Evolutionary conservation across 2,797 vertebrate genomes (phyloP).

Genomic region (Microtus obscurus): DNA sequence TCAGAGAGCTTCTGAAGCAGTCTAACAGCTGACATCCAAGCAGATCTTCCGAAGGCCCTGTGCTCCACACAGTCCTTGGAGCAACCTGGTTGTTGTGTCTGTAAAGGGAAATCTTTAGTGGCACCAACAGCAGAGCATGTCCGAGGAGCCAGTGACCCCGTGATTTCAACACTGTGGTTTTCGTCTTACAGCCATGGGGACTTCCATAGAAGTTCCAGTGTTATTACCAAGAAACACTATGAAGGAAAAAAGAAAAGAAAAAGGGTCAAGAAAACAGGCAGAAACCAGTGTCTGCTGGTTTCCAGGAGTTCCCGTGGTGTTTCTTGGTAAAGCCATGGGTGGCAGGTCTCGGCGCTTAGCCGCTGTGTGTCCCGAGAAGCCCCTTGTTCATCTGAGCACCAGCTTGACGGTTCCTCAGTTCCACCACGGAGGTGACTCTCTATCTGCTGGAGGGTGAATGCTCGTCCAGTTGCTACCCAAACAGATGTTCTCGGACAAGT

Average conservation of each 20-base stretch:
- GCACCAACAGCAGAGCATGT: neutral
- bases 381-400: neutral
- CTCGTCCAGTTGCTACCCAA: too few species aligned
- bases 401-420: neutral
- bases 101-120: conserved; percentile 15
- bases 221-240: conserved; percentile 26
- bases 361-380: neutral
- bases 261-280: neutral
- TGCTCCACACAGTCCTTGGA: neutral
- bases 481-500: neutral
- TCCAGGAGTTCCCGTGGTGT: neutral
- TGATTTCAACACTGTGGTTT: conserved; percentile 70
- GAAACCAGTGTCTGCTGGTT: neutral
- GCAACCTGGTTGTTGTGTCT: neutral
- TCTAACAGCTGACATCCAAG: neutral
- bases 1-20: neutral
- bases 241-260: neutral
- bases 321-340: neutral
- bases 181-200: conserved; percentile 44
- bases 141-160: conserved; percentile 24
- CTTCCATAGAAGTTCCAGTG: conserved; percentile 70
- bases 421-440: neutral
- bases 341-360: neutral
- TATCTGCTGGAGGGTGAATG: too few species aligned
- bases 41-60: neutral